Base-by-base conservation (phyloP, 2,797 vertebrate species). In the Sternarchorhynchus goeldii region DNA sequence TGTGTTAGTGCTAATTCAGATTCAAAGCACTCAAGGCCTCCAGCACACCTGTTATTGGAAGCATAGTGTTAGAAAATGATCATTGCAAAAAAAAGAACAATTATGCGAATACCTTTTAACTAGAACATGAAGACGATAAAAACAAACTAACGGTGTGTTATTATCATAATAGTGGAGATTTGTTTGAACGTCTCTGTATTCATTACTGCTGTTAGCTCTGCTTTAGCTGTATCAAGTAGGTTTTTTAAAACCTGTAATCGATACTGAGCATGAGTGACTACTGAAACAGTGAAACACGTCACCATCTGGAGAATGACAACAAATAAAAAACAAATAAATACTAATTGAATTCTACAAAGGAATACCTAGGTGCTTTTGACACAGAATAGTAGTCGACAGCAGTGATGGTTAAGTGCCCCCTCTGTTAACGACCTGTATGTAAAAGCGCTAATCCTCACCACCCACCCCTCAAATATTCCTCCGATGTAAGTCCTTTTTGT, bases 101-200 rank as follows among this genome's bases (percentile, higher is more conserved):
- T 57, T 45, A 62, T 20, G 55, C 10, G 25, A 32, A 69, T 75
- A 57, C 41, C 31, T 55, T 53, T 80, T 29, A 69, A 75, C 53
- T 39, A 74, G 78, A 17, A 63, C 25, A 25, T 25, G 20, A 45
- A 58, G 65, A 34, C 71, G 25, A 71, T 57, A 25, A 57, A 71
- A 6, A 2, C 55, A 55, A 58, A 16, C 34, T 36, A 58, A 75
- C 50, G 2, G n/a, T 18, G 6, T 75, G 29, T 63, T 70, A 71
- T 74, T 74, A 62, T 55, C 8, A 31, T 79, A 68, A 74, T 60
- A 41, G 63, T 10, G 6, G 66, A 57, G 58, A 29, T 63, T 50
- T 75, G 73, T 75, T 63, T 80, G 65, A 68, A 25, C 75, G 17
- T 32, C 36, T 68, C 53, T 67, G 75, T 75, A 20, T 50, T 76